Conservation (phyloP, 2,888 invertebrate genomes). For the Blastobasis adustella region DNA sequence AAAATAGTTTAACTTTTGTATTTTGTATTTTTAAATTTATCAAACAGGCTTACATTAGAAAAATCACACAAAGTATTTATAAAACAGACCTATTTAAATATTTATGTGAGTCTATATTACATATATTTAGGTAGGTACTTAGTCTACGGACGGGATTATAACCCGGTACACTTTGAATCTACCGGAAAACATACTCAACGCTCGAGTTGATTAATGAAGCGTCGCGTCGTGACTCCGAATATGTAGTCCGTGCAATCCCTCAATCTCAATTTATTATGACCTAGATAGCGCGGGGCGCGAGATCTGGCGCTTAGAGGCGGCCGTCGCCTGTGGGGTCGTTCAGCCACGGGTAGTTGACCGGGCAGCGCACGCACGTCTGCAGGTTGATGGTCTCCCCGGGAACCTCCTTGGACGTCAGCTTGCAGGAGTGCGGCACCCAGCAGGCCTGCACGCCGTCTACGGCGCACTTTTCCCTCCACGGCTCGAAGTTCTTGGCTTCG, state of each 20-base stretch:
- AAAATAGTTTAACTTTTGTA: conserved; percentile 27
- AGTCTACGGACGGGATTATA: conserved; percentile 72
- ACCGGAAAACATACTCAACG: conserved; percentile 60
- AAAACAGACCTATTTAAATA: conserved; percentile 73
- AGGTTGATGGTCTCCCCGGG: conserved; percentile 95
- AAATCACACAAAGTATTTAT: conserved; percentile 68
- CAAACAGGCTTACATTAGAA: conserved; percentile 73
- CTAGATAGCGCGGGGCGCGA: conserved; percentile 63
- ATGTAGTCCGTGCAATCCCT: conserved; percentile 53
- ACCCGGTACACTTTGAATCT: conserved; percentile 70
- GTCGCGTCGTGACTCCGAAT: conserved; percentile 34
- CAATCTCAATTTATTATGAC: conserved; percentile 51
- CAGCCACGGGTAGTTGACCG: conserved; percentile 96
- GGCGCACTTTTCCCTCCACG: conserved; percentile 94
- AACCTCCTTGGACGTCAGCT: conserved; percentile 92
- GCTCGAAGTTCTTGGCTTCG: conserved; percentile 93
- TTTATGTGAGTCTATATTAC: conserved; percentile 75
- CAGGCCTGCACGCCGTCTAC: conserved; percentile 90
- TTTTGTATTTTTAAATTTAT: conserved; percentile 66
- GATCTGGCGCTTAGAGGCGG: conserved; percentile 82
- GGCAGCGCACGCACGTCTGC: conserved; percentile 94
- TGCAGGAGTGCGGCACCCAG: conserved; percentile 93
- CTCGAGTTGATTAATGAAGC: conserved; percentile 14
- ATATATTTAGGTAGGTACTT: conserved; percentile 70
- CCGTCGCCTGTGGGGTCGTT: conserved; percentile 93